These are phyloP conservation scores for Coecobrya sp. DNA, from an alignment of 2,888 invertebrate genomes.

Conservation along the genomic window DNA sequence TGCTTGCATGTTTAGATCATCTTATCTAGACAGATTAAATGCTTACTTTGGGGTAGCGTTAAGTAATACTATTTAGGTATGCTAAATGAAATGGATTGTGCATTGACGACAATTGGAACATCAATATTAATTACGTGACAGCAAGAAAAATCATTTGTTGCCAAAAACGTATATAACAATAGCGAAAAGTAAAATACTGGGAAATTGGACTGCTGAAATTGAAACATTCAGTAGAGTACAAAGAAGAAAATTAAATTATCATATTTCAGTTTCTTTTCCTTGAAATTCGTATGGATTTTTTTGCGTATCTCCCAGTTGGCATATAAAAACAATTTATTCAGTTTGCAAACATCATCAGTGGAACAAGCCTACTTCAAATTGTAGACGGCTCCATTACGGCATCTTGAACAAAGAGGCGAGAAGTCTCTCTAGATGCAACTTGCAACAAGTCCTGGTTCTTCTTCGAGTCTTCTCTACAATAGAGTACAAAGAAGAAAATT, in stretches of 20 bases:
- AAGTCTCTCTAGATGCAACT: background rate
- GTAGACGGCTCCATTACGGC: background rate
- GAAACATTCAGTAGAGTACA: background rate
- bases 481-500: background rate
- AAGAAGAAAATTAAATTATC: too few species aligned
- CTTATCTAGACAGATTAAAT: too few species aligned
- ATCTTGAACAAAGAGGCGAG: conserved; percentile 18
- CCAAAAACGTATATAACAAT: background rate
- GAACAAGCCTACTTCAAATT: too few species aligned
- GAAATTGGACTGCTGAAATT: background rate
- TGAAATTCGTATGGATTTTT: too few species aligned
- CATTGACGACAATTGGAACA: background rate
- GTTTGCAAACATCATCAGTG: too few species aligned
- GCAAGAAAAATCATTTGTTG: conserved; percentile 1
- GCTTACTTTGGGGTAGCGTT: too few species aligned
- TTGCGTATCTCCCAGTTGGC: too few species aligned
- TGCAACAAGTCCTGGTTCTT: background rate
- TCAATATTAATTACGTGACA: conserved; percentile 60
- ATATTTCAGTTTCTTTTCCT: too few species aligned
- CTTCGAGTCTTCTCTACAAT: background rate
- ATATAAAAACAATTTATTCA: too few species aligned
- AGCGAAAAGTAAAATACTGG: background rate
- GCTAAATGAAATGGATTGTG: background rate
- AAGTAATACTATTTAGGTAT: too few species aligned
- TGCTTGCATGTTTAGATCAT: too few species aligned